Evolutionary conservation across 2,113 vertebrate genomes (phyloP), one percentile per base, ranked within the genome.

Genomic region (Sceloporus undulatus): DNA sequence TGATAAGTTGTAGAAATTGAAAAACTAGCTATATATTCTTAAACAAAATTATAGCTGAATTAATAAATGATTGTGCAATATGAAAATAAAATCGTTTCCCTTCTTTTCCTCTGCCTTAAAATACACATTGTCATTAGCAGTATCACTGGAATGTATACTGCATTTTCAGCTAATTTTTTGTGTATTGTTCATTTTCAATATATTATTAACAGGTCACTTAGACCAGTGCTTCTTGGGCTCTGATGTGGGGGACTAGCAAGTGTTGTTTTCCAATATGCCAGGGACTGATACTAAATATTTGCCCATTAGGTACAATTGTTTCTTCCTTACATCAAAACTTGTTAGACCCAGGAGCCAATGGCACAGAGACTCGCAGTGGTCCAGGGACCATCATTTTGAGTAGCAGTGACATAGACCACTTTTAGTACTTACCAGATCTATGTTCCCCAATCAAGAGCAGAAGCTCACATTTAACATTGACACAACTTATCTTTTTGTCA

Each of bases 1-100:
- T 86, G 59, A 86, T 9, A 79, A 79, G 68, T 25, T 52, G n/a
- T 48, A 34, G 40, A 86, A 54, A 68, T 3, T 79, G 62, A 86
- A 86, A 54, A 70, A 18, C 10, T 54, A 6, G 65, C 19, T 70
- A 86, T 14, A 66, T 38, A n/a, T 66, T 70, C 76, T 52, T 86
- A 54, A 68, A 25, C 3, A 86, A 54, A 2, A 59, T 56, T 56
- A 5, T 25, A 75, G 38, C 34, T 74, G 76, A 66, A 86, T 54
- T 19, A 34, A 79, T 66, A 78, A 68, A 77, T 0, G 0, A 29
- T 66, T 11, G 8, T 13, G 74, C 10, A 42, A 27, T 4, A 25
- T 77, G 84, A 68, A 29, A 19, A 23, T 79, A 38, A 79, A 42
- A 86, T 2, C 38, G 40, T 5, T 25, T 84, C 38, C 7, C 48